Percentiles rank a stretch among this genome's conserved stretches.
Conservation (phyloP, 2,888 invertebrate species). For the Balanococcus diminutus region DNA sequence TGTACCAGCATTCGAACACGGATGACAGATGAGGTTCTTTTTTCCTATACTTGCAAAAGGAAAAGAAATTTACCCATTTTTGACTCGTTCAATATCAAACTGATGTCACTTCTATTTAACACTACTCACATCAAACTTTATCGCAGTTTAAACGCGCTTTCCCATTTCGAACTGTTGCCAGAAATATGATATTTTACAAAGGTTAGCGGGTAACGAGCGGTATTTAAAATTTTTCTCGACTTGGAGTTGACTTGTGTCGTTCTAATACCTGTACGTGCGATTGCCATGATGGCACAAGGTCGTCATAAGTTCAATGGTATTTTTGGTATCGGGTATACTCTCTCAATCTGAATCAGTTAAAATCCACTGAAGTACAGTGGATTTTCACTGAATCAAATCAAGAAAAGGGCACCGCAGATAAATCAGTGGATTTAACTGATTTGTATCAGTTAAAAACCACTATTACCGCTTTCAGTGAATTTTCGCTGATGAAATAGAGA, state of each 20-base stretch:
- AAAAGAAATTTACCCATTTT: constrained; percentile 50
- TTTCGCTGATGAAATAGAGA: no score
- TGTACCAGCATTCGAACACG: constrained; percentile 56
- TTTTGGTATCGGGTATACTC: no score
- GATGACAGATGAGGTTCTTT: constrained; percentile 56
- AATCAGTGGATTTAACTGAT: no score
- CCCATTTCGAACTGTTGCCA: constrained; percentile 41
- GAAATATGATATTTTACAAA: constrained; percentile 37
- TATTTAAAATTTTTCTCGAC: constrained; percentile 6
- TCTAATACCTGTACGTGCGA: not conserved
- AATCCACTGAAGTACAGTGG: no score
- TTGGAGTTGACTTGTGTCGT: not conserved
- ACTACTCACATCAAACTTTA: constrained; percentile 50
- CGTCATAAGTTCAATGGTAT: not conserved
- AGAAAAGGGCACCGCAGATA: no score
- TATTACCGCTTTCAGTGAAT: no score
- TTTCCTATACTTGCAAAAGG: constrained; percentile 42
- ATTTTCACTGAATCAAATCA: no score
- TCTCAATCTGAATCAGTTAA: no score
- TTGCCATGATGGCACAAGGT: not conserved
- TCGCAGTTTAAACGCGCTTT: constrained; percentile 41
- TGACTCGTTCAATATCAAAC: constrained; percentile 52
- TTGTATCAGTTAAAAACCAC: no score
- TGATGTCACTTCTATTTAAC: constrained; percentile 51
- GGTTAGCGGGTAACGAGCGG: constrained; percentile 34